phyloP scores from a whole-genome alignment of 53 echinoderm and acorn worm species.

The Patiria pectinifera region DNA sequence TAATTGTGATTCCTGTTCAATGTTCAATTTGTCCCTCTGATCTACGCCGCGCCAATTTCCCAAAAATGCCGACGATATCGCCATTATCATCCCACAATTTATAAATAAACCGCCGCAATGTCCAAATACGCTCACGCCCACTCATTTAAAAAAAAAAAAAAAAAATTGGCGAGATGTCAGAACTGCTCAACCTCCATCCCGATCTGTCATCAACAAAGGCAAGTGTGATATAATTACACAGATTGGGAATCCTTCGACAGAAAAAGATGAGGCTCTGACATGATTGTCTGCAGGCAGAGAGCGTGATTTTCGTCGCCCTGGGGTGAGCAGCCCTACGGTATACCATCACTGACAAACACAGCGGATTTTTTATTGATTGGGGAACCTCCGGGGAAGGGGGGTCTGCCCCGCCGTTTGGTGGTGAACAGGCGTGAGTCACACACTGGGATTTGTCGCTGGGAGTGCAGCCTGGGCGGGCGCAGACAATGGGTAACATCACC shows the following conservation, averaged over 20 bases:
- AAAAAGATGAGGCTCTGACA: not conserved
- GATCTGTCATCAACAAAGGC: not conserved
- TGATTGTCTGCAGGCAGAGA: not conserved
- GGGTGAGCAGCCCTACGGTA: not conserved
- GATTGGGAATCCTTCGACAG: not conserved
- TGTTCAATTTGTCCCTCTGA: not conserved
- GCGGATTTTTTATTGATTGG: not conserved
- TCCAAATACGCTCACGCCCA: not conserved
- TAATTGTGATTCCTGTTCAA: not conserved
- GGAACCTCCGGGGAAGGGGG: not conserved
- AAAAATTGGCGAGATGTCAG: not conserved
- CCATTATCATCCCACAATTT: not conserved
- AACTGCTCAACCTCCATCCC: not conserved
- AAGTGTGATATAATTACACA: conserved; percentile 17
- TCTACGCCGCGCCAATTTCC: not conserved
- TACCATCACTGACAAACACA: not conserved
- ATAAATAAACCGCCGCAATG: not conserved
- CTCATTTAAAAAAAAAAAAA: not conserved
- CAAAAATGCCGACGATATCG: not conserved
- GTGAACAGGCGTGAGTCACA: conserved; percentile 10
- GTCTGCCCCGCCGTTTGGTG: not conserved
- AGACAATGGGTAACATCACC: conserved; percentile 1
- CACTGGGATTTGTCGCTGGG: not conserved
- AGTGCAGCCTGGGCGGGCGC: not conserved
- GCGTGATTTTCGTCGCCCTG: not conserved